These are phyloP conservation scores for Thelaira solivaga DNA, from an alignment of 2,888 invertebrate species.

Conservation along the genomic window DNA sequence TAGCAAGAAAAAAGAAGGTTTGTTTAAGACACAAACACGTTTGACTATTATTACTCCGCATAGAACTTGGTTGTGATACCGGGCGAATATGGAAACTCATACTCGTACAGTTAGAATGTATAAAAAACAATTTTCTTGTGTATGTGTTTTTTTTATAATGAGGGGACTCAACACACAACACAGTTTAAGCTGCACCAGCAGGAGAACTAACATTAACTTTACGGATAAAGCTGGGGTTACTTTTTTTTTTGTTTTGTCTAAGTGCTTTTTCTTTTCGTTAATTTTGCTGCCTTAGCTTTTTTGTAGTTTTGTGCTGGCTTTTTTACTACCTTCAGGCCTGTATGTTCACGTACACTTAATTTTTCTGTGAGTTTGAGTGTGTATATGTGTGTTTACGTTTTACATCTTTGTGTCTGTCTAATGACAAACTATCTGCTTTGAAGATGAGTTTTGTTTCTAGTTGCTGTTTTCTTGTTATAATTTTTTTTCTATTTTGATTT, in stretches of 20 bases:
- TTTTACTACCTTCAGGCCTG: not conserved
- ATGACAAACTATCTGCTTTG: constrained; percentile 46
- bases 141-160: constrained; percentile 8
- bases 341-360: too few species aligned
- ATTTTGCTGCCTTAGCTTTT: not conserved
- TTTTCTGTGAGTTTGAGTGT: not conserved
- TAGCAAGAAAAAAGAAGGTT: constrained; percentile 5
- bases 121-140: not conserved
- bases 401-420: not conserved
- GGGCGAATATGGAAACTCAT: constrained; percentile 11
- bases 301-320: not conserved
- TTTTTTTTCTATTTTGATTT: not conserved
- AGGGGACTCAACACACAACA: not conserved
- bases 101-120: not conserved
- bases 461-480: constrained; percentile 19
- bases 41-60: constrained; percentile 16
- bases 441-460: constrained; percentile 44
- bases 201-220: constrained; percentile 44
- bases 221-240: constrained; percentile 53
- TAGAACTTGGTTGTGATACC: constrained; percentile 6
- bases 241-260: constrained; percentile 26
- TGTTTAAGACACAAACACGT: constrained; percentile 45
- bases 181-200: not conserved
- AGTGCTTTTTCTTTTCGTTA: not conserved
- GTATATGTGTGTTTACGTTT: not conserved